phyloP scores from a whole-genome alignment of 2,113 vertebrate species.

The Lophochroa leadbeateri region DNA sequence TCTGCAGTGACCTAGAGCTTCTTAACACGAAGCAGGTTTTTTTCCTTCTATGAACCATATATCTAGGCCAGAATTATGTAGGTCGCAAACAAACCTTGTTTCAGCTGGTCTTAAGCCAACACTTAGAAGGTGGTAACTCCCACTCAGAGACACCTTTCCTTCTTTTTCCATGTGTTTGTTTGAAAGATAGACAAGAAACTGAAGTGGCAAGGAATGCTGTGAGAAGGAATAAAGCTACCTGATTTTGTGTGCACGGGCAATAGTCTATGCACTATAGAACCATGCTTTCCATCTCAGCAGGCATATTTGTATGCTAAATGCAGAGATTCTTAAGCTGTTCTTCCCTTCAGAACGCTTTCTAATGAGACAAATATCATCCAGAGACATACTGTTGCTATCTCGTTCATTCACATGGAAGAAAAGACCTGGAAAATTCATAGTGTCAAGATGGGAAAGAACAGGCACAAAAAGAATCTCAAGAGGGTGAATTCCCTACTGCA shows the following conservation, averaged over 20 bases:
- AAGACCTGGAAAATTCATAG: not conserved
- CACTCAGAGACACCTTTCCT: not conserved
- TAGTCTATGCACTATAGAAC: not conserved
- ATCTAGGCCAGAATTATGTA: slow-evolving; percentile 7
- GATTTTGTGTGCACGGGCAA: not conserved
- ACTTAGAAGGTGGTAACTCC: not conserved
- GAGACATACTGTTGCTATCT: not conserved
- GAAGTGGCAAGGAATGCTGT: not conserved
- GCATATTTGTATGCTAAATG: not conserved
- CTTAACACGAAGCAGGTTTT: not conserved
- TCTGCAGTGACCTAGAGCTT: not conserved
- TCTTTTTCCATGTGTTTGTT: not conserved
- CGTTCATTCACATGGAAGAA: not conserved
- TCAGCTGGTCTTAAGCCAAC: not conserved
- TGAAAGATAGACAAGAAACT: not conserved
- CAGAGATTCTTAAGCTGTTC: not conserved
- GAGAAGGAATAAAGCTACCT: not conserved
- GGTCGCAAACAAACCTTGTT: not conserved
- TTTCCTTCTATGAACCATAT: not conserved
- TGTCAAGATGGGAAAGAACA: not conserved
- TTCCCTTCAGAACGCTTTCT: not conserved
- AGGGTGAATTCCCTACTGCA: not conserved
- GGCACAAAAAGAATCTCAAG: not conserved
- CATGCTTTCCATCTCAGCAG: not conserved
- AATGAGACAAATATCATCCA: not conserved